Base-by-base conservation (phyloP, 2,113 vertebrate genomes). In the Centrocercus urophasianus region DNA sequence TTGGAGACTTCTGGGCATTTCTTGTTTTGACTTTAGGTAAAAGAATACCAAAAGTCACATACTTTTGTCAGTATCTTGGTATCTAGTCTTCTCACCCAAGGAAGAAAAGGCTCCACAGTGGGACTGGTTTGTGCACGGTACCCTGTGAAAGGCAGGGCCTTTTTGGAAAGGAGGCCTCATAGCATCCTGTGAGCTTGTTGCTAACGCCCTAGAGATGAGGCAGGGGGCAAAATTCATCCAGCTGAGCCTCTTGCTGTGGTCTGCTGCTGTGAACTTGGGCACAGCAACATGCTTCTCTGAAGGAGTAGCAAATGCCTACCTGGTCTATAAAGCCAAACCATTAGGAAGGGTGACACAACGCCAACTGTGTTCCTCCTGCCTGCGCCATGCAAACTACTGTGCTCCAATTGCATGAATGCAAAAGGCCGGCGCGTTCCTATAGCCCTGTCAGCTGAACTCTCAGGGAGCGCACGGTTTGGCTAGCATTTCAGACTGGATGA, bases 1-100 rank as follows among this genome's bases (percentile, higher is more conserved):
- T 90, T 83, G 59, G 45, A 89, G 71, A 63, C 24, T 94, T 96
- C 88, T 76, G 50, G 81, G 90, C 86, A 87, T 11, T 82, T 94
- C 43, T 87, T 84, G 43, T 75, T 92, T 86, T 59, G 45, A 86
- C 67, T 32, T 90, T 30, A 45, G n/a, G 71, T 59, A 45, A 32
- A 72, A 83, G 93, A 69, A 61, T 40, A 36, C 2, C 2, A 47
- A 18, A 71, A 52, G 16, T 25, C 19, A 27, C 13, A 4, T 57
- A 57, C 60, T 92, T 92, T 61, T 69, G 10, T 43, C 71, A 75
- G 14, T 36, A 48, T 64, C n/a, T 74, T 75, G 42, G 8, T 85
- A 63, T 50, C 85, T 90, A 24, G 40, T 86, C 5, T 64, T 74
- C 11, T 70, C 42, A 1, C 34, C 34, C 34, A 38, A 38, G 60